phyloP scores from a whole-genome alignment of 2,888 invertebrate genomes.

The Tenthredo mesomela region DNA sequence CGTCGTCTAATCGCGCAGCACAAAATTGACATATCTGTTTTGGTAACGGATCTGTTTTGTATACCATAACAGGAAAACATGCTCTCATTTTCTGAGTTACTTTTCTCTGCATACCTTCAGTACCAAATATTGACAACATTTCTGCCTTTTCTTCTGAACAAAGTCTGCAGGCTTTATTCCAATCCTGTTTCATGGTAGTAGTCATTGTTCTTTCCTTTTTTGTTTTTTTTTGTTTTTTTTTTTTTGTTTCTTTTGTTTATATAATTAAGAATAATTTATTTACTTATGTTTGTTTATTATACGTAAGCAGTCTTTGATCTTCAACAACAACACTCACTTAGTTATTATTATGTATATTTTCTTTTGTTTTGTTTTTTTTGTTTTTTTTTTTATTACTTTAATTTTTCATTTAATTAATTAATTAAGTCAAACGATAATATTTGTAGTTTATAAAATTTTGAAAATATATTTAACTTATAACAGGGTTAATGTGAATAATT shows the following conservation, averaged over 20 bases:
- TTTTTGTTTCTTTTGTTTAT: background rate
- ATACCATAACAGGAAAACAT: conserved; percentile 71
- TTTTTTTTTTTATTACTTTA: background rate
- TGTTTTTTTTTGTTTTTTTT: background rate
- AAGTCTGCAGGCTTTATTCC: conserved; percentile 69
- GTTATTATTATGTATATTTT: background rate
- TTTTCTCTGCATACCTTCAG: conserved; percentile 68
- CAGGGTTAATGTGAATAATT: background rate
- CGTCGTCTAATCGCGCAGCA: conserved; percentile 71
- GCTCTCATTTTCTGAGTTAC: conserved; percentile 70
- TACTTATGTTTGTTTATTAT: background rate
- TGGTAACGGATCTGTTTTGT: conserved; percentile 72
- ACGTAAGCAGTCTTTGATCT: background rate
- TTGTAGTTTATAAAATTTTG: background rate
- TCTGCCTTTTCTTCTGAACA: conserved; percentile 70
- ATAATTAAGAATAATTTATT: background rate
- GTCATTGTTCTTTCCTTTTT: background rate
- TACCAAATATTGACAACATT: conserved; percentile 71
- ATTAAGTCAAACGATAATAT: background rate
- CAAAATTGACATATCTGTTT: conserved; percentile 74
- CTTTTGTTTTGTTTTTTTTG: background rate
- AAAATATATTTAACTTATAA: background rate
- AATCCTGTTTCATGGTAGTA: conserved; percentile 54
- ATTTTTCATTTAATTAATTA: background rate
- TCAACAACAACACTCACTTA: background rate